Evolutionary conservation across 2,888 invertebrate species (phyloP).

Genomic region (Phyllotreta cruciferae): DNA sequence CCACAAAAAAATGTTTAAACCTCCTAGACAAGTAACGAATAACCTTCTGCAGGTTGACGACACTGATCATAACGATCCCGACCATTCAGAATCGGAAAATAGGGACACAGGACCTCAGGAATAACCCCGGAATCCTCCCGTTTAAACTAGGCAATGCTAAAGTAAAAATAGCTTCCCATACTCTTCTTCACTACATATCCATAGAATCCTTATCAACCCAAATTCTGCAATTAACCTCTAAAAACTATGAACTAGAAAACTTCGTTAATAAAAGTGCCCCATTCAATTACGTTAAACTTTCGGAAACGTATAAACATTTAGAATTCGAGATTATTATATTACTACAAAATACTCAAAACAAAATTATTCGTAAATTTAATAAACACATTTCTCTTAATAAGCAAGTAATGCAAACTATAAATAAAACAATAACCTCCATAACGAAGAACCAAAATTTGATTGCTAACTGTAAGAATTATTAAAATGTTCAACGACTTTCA

Average conservation of each 20-base stretch:
- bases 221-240: too few species aligned
- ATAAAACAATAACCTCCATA: not conserved
- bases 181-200: not conserved
- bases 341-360: constrained; percentile 1
- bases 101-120: not conserved
- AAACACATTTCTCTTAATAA: not conserved
- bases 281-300: too few species aligned
- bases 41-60: not conserved
- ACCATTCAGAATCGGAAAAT: not conserved
- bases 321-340: not conserved
- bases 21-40: not conserved
- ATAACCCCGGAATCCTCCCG: constrained; percentile 1
- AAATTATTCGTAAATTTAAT: not conserved
- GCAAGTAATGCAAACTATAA: not conserved
- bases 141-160: constrained; percentile 1
- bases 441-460: not conserved
- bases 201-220: too few species aligned
- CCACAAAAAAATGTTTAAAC: not conserved
- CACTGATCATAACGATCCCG: not conserved
- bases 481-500: not conserved
- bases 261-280: too few species aligned
- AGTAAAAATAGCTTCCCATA: not conserved
- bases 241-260: too few species aligned
- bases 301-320: too few species aligned
- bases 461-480: not conserved